Evolutionary conservation across 1,140 invertebrate species (phyloP).

Genomic region (Drosophila oshimai): DNA sequence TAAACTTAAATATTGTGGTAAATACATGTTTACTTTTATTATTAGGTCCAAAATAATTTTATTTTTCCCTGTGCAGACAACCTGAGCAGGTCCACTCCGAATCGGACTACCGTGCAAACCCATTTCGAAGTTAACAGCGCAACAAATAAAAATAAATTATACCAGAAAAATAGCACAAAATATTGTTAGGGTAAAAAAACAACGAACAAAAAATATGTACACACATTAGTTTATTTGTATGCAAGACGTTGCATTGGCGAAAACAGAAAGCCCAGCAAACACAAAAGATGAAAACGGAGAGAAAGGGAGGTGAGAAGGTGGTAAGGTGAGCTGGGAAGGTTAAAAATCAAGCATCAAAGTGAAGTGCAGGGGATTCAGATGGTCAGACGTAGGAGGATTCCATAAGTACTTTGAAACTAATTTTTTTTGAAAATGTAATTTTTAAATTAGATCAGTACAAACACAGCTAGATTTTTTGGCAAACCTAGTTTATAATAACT

Average conservation of each 20-base stretch:
- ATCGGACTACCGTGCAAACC: slow-evolving; percentile 61
- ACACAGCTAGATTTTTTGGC: too few relatives aligned
- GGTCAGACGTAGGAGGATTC: background rate
- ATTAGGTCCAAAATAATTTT: too few relatives aligned
- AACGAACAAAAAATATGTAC: background rate
- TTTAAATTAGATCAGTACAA: too few relatives aligned
- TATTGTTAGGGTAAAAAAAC: slow-evolving; percentile 23
- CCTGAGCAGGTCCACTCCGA: slow-evolving; percentile 41
- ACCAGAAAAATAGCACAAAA: slow-evolving; percentile 36
- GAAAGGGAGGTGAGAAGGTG: slow-evolving; percentile 2
- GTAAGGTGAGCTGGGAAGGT: slow-evolving; percentile 44
- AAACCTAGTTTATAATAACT: too few relatives aligned
- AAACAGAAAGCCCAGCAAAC: slow-evolving; percentile 36
- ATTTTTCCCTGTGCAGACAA: background rate
- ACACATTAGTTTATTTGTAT: slow-evolving; percentile 29
- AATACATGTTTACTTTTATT: too few relatives aligned
- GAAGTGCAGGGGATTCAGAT: slow-evolving; percentile 6
- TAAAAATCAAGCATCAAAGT: slow-evolving; percentile 57
- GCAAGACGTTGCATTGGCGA: slow-evolving; percentile 34
- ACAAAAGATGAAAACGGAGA: slow-evolving; percentile 51
- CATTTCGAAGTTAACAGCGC: slow-evolving; percentile 52
- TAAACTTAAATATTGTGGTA: too few relatives aligned
- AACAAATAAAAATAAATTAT: slow-evolving; percentile 49
- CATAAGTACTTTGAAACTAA: slow-evolving; percentile 6
- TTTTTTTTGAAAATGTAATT: too few relatives aligned